Percentiles rank a stretch among this genome's conserved stretches.
Conservation (phyloP, 1,140 invertebrate genomes). For the Neodiprion lecontei region DNA sequence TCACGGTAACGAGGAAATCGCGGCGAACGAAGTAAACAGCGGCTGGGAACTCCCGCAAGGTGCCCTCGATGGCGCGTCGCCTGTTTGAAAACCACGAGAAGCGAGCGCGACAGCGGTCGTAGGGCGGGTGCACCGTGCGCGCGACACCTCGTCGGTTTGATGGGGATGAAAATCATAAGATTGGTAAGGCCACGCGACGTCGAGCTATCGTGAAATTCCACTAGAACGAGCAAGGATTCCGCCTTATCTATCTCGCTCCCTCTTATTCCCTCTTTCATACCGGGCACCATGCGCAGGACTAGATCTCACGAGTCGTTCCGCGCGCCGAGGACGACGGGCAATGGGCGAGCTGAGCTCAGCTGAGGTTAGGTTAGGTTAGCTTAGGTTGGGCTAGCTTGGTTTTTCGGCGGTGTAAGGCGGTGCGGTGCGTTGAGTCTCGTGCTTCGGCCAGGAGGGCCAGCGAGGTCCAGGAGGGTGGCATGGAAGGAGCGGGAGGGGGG, state of each 20-base stretch:
- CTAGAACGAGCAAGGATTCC: neutral
- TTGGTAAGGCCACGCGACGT: neutral
- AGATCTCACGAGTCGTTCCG: neutral
- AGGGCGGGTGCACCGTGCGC: too few species aligned
- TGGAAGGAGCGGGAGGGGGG: slow-evolving; percentile 13
- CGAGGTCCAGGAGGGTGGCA: slow-evolving; percentile 9
- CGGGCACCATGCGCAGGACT: neutral
- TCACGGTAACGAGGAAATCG: neutral
- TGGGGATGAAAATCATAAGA: neutral
- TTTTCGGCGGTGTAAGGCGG: slow-evolving; percentile 16
- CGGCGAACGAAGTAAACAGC: neutral
- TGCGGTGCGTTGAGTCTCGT: slow-evolving; percentile 1
- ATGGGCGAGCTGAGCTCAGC: neutral
- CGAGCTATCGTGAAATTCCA: neutral
- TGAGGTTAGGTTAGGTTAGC: neutral
- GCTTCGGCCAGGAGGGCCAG: neutral
- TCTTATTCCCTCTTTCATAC: neutral
- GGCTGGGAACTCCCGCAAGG: too few species aligned
- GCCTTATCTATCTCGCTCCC: neutral
- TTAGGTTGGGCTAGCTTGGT: too few species aligned
- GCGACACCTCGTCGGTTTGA: neutral
- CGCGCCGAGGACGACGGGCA: neutral
- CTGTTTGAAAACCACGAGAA: too few species aligned
- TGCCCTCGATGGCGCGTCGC: too few species aligned
- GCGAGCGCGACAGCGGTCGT: neutral